Evolutionary conservation across 2,113 vertebrate genomes (phyloP).

Genomic region (Podarcis raffonei): DNA sequence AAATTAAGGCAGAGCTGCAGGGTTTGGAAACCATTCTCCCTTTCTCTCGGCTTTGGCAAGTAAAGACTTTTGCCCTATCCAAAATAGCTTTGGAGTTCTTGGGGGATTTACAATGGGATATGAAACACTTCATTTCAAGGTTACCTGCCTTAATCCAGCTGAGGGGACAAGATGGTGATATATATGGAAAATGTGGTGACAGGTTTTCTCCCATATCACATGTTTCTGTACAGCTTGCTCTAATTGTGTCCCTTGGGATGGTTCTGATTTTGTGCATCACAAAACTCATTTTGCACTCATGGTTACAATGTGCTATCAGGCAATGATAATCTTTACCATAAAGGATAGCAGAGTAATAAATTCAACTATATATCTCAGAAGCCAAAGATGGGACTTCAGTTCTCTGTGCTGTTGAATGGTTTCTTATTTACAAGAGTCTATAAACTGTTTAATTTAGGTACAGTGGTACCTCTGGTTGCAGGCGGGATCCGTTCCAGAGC

Average conservation of each 20-base stretch:
- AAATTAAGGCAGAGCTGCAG: accelerated
- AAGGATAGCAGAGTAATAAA: neutral
- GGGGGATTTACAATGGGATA: slow-evolving; percentile 59
- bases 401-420: neutral
- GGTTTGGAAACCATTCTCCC: slow-evolving; percentile 13
- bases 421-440: neutral
- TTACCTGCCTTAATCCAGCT: slow-evolving; percentile 28
- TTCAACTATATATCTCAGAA: neutral
- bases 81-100: slow-evolving; percentile 37
- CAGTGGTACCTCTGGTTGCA: no score
- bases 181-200: neutral
- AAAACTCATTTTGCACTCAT: neutral
- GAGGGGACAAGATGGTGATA: neutral
- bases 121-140: slow-evolving; percentile 60
- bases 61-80: slow-evolving; percentile 43
- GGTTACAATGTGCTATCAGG: neutral
- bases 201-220: slow-evolving; percentile 7
- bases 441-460: neutral
- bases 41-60: slow-evolving; percentile 48
- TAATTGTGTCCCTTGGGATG: slow-evolving; percentile 14
- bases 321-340: neutral
- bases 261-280: neutral
- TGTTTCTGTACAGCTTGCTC: neutral
- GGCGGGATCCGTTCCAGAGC: no score
- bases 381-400: neutral